Conservation (phyloP, 2,888 invertebrate species). For the Archips xylosteana region DNA sequence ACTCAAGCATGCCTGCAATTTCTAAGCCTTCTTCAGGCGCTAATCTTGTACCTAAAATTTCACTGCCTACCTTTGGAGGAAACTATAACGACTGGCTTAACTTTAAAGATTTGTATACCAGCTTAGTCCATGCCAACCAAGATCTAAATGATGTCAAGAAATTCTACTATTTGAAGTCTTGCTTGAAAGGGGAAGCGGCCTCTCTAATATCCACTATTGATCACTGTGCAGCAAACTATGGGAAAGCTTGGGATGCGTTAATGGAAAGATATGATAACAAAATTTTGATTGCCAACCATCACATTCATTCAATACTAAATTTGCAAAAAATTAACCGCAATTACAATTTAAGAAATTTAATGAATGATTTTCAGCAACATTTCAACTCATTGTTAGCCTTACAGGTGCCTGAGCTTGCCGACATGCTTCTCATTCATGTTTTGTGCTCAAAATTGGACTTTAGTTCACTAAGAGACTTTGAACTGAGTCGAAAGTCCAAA, state of each 20-base stretch:
- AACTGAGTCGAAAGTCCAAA: no score
- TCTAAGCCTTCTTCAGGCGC: not conserved
- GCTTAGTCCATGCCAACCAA: not conserved
- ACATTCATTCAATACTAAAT: not conserved
- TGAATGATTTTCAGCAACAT: no score
- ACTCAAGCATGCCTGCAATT: no score
- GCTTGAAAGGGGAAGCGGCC: conserved; percentile 7
- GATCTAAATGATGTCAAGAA: not conserved
- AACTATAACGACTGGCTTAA: conserved; percentile 11
- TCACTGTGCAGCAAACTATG: not conserved
- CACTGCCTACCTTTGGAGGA: not conserved
- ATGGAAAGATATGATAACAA: conserved; percentile 3
- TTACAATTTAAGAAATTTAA: no score
- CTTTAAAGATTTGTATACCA: not conserved
- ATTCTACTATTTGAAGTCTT: conserved; percentile 8
- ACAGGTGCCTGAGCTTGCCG: no score
- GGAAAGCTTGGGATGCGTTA: not conserved
- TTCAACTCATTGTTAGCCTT: no score
- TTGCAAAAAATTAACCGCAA: no score
- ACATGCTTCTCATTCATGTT: no score
- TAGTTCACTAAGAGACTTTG: no score
- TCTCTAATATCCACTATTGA: not conserved
- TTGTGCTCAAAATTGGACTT: no score
- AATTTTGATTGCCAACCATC: conserved; percentile 11
- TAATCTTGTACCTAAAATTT: not conserved